Evolutionary conservation across 2,113 vertebrate species (phyloP), one percentile per base, ranked within the genome.

Genomic region (Phylloscopus trochiloides): DNA sequence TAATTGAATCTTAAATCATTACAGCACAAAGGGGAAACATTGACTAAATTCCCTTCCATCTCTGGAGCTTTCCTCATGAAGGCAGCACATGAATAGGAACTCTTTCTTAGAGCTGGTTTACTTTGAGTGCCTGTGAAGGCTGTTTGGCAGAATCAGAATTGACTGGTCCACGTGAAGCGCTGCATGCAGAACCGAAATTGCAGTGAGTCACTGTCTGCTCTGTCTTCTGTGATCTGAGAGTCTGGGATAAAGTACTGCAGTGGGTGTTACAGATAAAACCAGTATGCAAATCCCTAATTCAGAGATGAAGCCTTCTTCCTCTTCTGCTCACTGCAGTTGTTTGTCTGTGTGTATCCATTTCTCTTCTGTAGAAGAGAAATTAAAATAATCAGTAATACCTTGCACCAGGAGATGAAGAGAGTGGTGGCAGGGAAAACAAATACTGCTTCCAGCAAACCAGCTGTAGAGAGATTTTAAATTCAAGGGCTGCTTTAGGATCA

Each of bases 181-280:
- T 70, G 47, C 88, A 71, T 7, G 73, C 54, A 74, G 91, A 92
- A 67, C 88, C 0, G 5, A 94, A 92, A 92, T 84, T 95, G 89
- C 73, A 57, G 72, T 94, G 94, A 95, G 86, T 95, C 94, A 89
- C 88, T 77, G 91, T 95, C 94, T 96, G 94, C 92, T 77, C 91
- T 77, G 62, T 79, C 92, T 94, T 94, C 84, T 95, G 95, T 91
- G 92, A 94, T 87, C 94, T 61, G 86, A 67, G 86, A 91, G 91
- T 91, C 96, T 95, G 91, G 91, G 92, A 86, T 94, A 87, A 88
- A 94, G 79, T 43, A 52, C 85, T 86, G 92, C 88, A 92, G 92
- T 94, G 95, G 92, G 94, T 93, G 94, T 94, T 93, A 86, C 8
- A 93, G 90, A 93, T 93, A 88, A 96, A 96, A 83, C 66, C 95